A percentile compares a stretch with the other conserved stretches of the same genome.
phyloP scores from a whole-genome alignment of 2,888 invertebrate genomes.

The Agrochola litura region DNA sequence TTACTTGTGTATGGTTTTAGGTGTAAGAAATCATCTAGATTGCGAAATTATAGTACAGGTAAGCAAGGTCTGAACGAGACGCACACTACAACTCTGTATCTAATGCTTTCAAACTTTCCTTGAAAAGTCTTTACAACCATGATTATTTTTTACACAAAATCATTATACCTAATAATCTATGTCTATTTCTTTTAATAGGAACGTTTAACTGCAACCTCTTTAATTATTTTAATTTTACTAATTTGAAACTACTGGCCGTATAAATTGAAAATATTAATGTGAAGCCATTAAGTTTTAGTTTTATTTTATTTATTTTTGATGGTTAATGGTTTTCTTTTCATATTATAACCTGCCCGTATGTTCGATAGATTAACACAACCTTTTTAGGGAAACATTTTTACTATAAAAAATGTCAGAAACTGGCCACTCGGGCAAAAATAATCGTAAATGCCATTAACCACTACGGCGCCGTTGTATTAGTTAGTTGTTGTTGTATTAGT shows the following conservation, averaged over 20 bases:
- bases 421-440: not conserved
- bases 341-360: no score
- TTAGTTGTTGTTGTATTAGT: no score
- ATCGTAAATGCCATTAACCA: not conserved
- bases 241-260: not conserved
- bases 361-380: not conserved
- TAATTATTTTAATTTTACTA: not conserved
- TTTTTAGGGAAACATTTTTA: not conserved
- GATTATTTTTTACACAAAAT: not conserved
- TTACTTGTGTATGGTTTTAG: slow-evolving; percentile 19
- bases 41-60: not conserved
- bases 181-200: not conserved
- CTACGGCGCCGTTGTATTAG: no score
- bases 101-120: not conserved
- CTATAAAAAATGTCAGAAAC: not conserved
- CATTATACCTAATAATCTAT: not conserved
- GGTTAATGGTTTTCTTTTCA: not conserved
- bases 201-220: slow-evolving; percentile 2
- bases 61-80: not conserved
- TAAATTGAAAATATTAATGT: not conserved
- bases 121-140: not conserved
- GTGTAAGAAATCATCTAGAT: not conserved
- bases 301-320: not conserved
- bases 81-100: not conserved
- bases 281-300: not conserved